phyloP scores from a whole-genome alignment of 2,113 vertebrate species.

The Gobiocypris rarus region DNA sequence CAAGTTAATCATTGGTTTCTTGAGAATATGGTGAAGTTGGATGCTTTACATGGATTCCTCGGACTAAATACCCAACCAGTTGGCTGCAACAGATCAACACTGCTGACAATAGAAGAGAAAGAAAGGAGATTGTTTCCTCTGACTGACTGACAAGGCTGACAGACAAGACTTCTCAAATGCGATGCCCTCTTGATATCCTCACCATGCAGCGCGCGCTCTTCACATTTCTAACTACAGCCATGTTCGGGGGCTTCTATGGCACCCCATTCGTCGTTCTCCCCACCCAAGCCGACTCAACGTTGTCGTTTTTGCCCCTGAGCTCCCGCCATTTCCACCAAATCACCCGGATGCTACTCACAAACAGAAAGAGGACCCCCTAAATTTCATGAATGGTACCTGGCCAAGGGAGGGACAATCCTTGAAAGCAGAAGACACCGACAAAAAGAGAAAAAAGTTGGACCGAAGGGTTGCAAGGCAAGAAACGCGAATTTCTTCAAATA shows the following conservation, averaged over 20 bases:
- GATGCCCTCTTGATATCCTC: slow-evolving; percentile 40
- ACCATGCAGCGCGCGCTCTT: slow-evolving; percentile 30
- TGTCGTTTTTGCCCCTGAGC: slow-evolving; percentile 63
- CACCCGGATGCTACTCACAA: slow-evolving; percentile 73
- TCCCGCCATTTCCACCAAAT: slow-evolving; percentile 75
- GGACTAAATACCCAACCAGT: neutral
- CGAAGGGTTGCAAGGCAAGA: slow-evolving; percentile 47
- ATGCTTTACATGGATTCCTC: slow-evolving; percentile 14
- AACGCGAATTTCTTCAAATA: slow-evolving; percentile 53
- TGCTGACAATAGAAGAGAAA: slow-evolving; percentile 3
- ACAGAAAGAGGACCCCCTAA: slow-evolving; percentile 57
- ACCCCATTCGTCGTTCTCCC: slow-evolving; percentile 35
- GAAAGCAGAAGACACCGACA: slow-evolving; percentile 61
- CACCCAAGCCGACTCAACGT: slow-evolving; percentile 46
- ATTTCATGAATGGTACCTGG: slow-evolving; percentile 77
- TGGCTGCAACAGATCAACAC: neutral
- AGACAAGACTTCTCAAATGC: slow-evolving; percentile 39
- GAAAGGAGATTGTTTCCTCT: neutral
- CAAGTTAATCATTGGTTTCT: slow-evolving; percentile 20
- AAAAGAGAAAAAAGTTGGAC: slow-evolving; percentile 63
- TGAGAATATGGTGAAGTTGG: slow-evolving; percentile 14
- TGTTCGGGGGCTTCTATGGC: slow-evolving; percentile 49
- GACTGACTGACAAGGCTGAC: slow-evolving; percentile 15
- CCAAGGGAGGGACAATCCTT: slow-evolving; percentile 74
- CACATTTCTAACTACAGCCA: slow-evolving; percentile 55